These are phyloP conservation scores for Eucera pruinosa DNA, from an alignment of 2,888 invertebrate species.

Conservation along the genomic window DNA sequence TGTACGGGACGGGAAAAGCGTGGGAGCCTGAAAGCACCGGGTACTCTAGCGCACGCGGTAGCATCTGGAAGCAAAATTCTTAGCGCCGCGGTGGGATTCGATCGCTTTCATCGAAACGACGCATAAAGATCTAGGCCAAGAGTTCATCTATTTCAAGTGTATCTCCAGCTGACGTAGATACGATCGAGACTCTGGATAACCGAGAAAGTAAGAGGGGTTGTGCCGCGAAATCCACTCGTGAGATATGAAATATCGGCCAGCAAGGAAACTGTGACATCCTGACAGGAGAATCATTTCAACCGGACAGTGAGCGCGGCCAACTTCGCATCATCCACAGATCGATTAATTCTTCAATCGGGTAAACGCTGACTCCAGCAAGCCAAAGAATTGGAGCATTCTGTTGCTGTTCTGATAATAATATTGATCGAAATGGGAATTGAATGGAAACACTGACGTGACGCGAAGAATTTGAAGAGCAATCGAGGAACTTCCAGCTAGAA, in stretches of 20 bases:
- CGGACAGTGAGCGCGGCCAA: slow-evolving; percentile 16
- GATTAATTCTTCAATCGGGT: slow-evolving; percentile 36
- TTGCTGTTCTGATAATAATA: background rate
- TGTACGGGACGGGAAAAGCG: background rate
- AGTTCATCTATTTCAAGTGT: slow-evolving; percentile 83
- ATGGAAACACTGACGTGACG: background rate
- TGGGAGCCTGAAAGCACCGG: background rate
- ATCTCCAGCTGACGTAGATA: slow-evolving; percentile 80
- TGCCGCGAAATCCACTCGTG: slow-evolving; percentile 62
- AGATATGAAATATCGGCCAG: slow-evolving; percentile 56
- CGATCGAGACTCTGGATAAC: slow-evolving; percentile 78
- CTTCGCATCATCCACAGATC: background rate
- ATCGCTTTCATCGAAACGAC: slow-evolving; percentile 59
- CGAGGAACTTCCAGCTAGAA: too few species aligned
- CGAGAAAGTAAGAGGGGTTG: slow-evolving; percentile 53
- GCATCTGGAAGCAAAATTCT: slow-evolving; percentile 30
- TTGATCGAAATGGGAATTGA: background rate
- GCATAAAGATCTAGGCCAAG: slow-evolving; percentile 81
- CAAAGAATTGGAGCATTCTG: background rate
- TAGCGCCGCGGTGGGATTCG: slow-evolving; percentile 48
- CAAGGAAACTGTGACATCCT: slow-evolving; percentile 45
- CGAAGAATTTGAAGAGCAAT: background rate
- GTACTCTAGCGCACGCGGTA: background rate
- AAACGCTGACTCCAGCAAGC: slow-evolving; percentile 7
- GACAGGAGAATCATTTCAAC: slow-evolving; percentile 46